These are phyloP conservation scores for Saguinus midas DNA, from an alignment of 2,113 vertebrate species.

Conservation along the genomic window DNA sequence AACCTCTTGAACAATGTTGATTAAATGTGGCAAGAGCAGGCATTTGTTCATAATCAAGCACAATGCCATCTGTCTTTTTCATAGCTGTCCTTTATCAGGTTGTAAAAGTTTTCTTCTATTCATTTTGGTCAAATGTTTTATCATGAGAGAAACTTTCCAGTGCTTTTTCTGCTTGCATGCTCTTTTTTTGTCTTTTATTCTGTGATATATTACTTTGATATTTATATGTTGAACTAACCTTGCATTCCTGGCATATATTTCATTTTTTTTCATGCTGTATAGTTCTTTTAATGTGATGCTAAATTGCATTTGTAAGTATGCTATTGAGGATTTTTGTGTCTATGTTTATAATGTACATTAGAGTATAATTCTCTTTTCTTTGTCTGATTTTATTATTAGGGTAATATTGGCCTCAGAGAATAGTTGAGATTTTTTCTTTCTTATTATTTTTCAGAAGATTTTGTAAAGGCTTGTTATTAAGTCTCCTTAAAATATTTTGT, in stretches of 20 bases:
- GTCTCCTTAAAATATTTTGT: neutral
- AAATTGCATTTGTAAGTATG: neutral
- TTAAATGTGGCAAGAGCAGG: neutral
- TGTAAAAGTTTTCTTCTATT: neutral
- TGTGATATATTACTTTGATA: neutral
- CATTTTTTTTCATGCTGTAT: neutral
- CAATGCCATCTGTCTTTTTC: neutral
- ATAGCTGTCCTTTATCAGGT: neutral
- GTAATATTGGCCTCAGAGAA: neutral
- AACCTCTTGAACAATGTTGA: neutral
- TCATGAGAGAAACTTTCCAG: neutral
- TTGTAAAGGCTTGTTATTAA: neutral
- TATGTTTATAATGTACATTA: neutral
- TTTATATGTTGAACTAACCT: neutral
- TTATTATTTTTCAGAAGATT: neutral
- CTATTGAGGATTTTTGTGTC: neutral
- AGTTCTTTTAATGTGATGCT: neutral
- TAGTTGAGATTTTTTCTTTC: neutral
- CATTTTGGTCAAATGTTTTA: neutral
- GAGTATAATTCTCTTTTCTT: neutral
- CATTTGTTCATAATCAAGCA: neutral
- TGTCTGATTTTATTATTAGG: neutral
- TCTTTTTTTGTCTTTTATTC: neutral
- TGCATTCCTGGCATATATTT: neutral
- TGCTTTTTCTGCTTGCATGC: neutral